These are phyloP conservation scores for Dromius quadrimaculatus DNA, from an alignment of 2,888 invertebrate species.

Conservation along the genomic window DNA sequence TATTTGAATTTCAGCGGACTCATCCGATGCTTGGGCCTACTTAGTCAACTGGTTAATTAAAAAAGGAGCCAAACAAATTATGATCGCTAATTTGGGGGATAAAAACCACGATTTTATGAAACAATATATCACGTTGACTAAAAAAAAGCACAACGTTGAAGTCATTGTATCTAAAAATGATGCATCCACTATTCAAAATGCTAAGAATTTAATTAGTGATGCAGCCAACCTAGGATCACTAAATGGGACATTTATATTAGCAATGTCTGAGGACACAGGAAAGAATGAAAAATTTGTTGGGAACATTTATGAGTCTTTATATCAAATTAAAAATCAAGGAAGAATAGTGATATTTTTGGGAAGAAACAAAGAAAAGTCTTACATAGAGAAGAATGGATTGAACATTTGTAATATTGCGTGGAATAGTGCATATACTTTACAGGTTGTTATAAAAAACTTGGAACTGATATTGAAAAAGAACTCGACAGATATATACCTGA, in stretches of 20 bases:
- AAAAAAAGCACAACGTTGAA: conserved; percentile 61
- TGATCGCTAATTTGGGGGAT: conserved; percentile 83
- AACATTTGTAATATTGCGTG: too few relatives aligned
- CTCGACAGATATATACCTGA: too few relatives aligned
- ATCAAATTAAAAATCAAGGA: too few relatives aligned
- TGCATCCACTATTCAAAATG: conserved; percentile 60
- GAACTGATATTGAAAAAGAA: too few relatives aligned
- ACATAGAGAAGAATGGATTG: too few relatives aligned
- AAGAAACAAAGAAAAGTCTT: too few relatives aligned
- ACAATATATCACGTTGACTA: conserved; percentile 61
- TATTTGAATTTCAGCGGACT: conserved; percentile 62
- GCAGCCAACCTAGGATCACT: conserved; percentile 58
- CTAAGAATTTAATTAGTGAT: conserved; percentile 53
- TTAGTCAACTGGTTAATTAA: conserved; percentile 87
- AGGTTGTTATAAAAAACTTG: too few relatives aligned
- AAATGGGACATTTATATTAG: conserved; percentile 62
- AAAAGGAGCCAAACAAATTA: conserved; percentile 83
- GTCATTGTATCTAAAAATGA: conserved; percentile 61
- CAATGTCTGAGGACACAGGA: conserved; percentile 57
- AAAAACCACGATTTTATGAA: conserved; percentile 78
- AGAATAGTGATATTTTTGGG: too few relatives aligned
- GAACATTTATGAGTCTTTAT: too few relatives aligned
- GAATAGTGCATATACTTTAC: too few relatives aligned
- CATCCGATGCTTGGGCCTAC: conserved; percentile 62
- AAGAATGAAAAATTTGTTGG: too few relatives aligned